A percentile compares a stretch with the other conserved stretches of the same genome.
Evolutionary conservation across 2,888 invertebrate species (phyloP).

Genomic region (Hydropsyche betteni): DNA sequence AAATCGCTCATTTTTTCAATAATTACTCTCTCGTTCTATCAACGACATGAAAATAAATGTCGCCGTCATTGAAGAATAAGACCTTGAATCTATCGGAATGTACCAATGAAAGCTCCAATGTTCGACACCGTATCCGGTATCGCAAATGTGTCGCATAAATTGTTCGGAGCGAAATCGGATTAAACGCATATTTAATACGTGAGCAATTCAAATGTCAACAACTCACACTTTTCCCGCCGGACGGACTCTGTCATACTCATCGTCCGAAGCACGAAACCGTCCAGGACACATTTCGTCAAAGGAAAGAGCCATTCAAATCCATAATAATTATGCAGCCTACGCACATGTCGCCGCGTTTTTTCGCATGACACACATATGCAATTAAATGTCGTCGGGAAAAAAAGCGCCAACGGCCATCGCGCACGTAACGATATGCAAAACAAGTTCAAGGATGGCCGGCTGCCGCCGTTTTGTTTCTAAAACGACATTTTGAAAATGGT

Average conservation of each 20-base stretch:
- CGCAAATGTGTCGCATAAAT: background rate
- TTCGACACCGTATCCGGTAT: background rate
- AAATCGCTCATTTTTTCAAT: no score
- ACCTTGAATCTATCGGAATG: conserved; percentile 4
- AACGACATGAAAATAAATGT: background rate
- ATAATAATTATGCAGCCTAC: no score
- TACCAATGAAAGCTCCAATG: no score
- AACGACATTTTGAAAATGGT: conserved; percentile 8
- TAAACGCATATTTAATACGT: background rate
- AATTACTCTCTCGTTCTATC: no score
- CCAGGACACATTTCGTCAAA: background rate
- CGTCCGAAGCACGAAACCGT: background rate
- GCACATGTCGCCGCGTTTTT: background rate
- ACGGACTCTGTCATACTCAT: background rate
- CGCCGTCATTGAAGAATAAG: background rate
- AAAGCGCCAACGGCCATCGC: background rate
- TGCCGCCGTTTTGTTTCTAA: conserved; percentile 5
- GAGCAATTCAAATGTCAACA: conserved; percentile 14
- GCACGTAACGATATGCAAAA: conserved; percentile 2
- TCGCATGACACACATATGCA: conserved; percentile 8
- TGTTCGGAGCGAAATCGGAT: background rate
- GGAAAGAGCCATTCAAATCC: no score
- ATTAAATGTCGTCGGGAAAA: background rate
- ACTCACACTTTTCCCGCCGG: background rate
- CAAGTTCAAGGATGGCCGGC: conserved; percentile 25